Percentiles rank a stretch among this genome's conserved stretches.
These are phyloP conservation scores for Drosophila burlai DNA, from an alignment of 1,140 invertebrate genomes.

Conservation along the genomic window DNA sequence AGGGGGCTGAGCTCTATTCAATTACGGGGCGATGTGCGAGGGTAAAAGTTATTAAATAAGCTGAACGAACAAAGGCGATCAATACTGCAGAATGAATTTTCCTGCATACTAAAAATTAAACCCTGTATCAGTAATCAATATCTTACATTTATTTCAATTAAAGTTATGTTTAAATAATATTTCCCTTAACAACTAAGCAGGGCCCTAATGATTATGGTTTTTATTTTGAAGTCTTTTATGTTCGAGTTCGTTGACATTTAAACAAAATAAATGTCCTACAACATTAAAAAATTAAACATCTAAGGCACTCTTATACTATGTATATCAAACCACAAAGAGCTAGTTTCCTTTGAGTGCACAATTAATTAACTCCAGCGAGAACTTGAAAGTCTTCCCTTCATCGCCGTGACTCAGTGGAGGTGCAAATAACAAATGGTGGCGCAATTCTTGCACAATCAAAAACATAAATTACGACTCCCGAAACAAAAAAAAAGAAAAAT, in stretches of 20 bases:
- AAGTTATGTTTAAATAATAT: no score
- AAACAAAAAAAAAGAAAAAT: constrained; percentile 57
- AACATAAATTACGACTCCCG: constrained; percentile 70
- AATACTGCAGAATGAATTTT: neutral
- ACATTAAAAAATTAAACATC: neutral
- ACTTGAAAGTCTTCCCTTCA: constrained; percentile 51
- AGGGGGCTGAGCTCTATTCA: constrained; percentile 13
- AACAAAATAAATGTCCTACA: neutral
- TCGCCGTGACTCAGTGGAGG: constrained; percentile 9
- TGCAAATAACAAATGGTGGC: constrained; percentile 64
- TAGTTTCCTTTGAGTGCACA: constrained; percentile 25
- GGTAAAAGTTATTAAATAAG: neutral
- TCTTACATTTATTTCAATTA: neutral
- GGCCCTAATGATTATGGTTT: neutral
- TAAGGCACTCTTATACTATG: neutral
- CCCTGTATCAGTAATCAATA: neutral
- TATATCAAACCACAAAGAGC: neutral
- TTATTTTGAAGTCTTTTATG: no score
- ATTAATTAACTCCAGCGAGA: constrained; percentile 47
- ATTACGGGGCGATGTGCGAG: constrained; percentile 21
- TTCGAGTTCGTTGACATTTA: neutral
- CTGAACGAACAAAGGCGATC: neutral
- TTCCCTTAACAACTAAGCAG: neutral
- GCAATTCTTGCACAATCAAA: constrained; percentile 79
- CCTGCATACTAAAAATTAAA: neutral